Base-by-base conservation (phyloP, 2,797 vertebrate species). In the Gymnodraco acuticeps region DNA sequence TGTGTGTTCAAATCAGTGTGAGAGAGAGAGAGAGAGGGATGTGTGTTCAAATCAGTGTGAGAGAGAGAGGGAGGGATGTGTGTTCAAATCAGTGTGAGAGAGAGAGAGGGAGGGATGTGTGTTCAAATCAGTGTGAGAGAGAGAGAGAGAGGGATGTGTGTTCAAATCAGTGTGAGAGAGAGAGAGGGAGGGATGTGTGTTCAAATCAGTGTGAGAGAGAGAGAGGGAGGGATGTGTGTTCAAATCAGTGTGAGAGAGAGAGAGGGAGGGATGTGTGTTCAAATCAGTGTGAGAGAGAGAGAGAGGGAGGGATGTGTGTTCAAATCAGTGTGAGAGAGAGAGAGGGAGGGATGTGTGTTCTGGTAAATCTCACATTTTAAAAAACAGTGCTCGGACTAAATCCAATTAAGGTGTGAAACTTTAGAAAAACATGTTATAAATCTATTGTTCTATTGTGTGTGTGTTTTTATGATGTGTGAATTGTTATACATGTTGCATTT, bases 331-430 rank as follows among this genome's bases (percentile, higher is more conserved):
- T 9, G 65, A n/a, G n/a, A n/a, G n/a, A n/a, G n/a, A 2, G 12
- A 46, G 15, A 69, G 3, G 72, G 56, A 17, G 73, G 53, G 75
- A 62, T 13, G 7, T 0, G 0, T 23, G 58, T 78, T 68, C 76
- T 73, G 73, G 60, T 81, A 75, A 81, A 79, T 5, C 19, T 60
- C 50, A 45, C 20, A 46, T 17, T 42, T 41, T n/a, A 43, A 33
- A 13, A 50, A 61, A 67, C 53, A 52, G 16, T 70, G 5, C 12
- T 3, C 42, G 58, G 62, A 17, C 8, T 33, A 5, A 5, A 4
- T 74, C 65, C 74, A 73, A 14, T 55, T 63, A 66, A 77, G 78
- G 64, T 81, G 76, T 79, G 58, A 77, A 76, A 76, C 14, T 41
- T 58, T 53, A 0, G 23, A 23, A 23, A 23, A 3, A 23, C 23